Percentiles rank a stretch among this genome's conserved stretches.
phyloP scores from a whole-genome alignment of 2,888 invertebrate species.

The Hirudinaria manillensis region DNA sequence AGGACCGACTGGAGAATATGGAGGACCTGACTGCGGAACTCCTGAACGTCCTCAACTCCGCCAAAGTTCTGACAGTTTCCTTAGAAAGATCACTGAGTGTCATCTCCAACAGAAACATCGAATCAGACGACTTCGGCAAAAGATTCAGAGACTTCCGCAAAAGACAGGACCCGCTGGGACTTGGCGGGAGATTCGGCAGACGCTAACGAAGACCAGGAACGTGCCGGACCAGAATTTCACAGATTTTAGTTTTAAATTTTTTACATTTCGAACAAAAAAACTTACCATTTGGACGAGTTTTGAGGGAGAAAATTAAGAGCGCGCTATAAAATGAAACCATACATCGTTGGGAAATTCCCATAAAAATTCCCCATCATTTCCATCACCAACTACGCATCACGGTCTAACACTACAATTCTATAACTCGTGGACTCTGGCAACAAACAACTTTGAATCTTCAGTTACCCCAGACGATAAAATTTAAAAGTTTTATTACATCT shows the following conservation, averaged over 20 bases:
- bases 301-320: too few relatives aligned
- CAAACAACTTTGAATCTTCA: too few relatives aligned
- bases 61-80: background rate
- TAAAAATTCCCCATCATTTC: too few relatives aligned
- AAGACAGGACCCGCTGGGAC: slow-evolving; percentile 8
- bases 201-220: background rate
- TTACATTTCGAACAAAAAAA: background rate
- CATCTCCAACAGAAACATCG: background rate
- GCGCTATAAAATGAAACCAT: too few relatives aligned
- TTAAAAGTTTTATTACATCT: too few relatives aligned
- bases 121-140: background rate
- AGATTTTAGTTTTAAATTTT: background rate
- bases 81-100: background rate
- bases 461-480: too few relatives aligned
- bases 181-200: slow-evolving; percentile 23
- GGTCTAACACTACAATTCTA: too few relatives aligned
- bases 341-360: too few relatives aligned
- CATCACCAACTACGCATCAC: too few relatives aligned
- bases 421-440: too few relatives aligned
- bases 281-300: background rate
- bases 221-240: background rate
- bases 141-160: background rate
- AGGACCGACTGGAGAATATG: background rate
- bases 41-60: background rate
- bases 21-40: background rate